Percentiles rank a stretch among this genome's conserved stretches.
These are phyloP conservation scores for Agrochola litura DNA, from an alignment of 2,888 invertebrate genomes.

Conservation along the genomic window DNA sequence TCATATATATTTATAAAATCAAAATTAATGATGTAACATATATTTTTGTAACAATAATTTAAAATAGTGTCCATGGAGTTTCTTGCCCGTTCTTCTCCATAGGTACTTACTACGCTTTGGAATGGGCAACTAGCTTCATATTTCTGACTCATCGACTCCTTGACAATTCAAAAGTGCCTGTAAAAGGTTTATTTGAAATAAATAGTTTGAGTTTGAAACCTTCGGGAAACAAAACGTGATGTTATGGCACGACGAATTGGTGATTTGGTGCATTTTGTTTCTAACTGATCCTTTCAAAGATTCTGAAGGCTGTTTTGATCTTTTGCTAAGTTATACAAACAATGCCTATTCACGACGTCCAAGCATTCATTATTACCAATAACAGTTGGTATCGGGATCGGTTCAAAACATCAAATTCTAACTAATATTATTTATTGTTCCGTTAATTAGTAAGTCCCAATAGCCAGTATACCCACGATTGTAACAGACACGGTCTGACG, in stretches of 20 bases:
- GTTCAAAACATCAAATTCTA: slow-evolving; percentile 60
- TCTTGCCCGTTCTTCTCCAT: too few species aligned
- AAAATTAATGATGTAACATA: too few species aligned
- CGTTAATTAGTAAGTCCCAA: slow-evolving; percentile 82
- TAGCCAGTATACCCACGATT: slow-evolving; percentile 62
- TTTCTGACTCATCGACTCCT: too few species aligned
- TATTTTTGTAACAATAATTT: too few species aligned
- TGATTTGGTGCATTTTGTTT: background rate
- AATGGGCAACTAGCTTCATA: too few species aligned
- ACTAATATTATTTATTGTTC: slow-evolving; percentile 79
- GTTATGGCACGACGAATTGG: too few species aligned
- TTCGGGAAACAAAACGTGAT: background rate
- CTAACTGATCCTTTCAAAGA: background rate
- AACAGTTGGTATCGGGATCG: background rate
- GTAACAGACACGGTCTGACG: slow-evolving; percentile 50
- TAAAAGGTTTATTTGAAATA: too few species aligned
- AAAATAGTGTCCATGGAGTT: too few species aligned
- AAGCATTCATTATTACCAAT: background rate
- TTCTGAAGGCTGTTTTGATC: background rate
- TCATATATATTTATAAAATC: too few species aligned
- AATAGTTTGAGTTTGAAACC: too few species aligned
- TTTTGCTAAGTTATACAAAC: background rate
- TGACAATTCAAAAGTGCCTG: too few species aligned
- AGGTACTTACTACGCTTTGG: too few species aligned
- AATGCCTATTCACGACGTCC: background rate